Percentiles rank a stretch among this genome's conserved stretches.
Evolutionary conservation across 2,888 invertebrate genomes (phyloP).

Genomic region (Elmis aenea): DNA sequence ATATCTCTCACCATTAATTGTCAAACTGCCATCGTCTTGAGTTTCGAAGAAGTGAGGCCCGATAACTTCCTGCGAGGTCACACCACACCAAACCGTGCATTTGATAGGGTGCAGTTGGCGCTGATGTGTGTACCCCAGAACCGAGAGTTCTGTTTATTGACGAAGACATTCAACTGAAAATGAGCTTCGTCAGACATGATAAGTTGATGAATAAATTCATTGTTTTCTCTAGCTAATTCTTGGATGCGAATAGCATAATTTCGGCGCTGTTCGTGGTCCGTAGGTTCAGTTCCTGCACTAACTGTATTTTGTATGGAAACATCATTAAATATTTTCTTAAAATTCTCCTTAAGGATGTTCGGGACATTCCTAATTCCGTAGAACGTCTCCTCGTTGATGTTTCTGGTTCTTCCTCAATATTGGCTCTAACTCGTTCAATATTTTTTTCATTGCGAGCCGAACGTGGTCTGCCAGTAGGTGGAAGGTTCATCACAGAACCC

Average conservation of each 20-base stretch:
- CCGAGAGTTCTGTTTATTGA: conserved; percentile 18
- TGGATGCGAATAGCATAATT: conserved; percentile 1
- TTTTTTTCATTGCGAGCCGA: not conserved
- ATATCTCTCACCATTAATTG: conserved; percentile 4
- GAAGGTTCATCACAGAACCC: conserved; percentile 2
- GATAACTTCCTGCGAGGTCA: conserved; percentile 4
- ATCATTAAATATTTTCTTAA: conserved; percentile 1
- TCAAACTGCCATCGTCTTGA: conserved; percentile 1
- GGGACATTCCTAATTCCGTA: conserved; percentile 1
- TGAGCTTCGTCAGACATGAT: conserved; percentile 12
- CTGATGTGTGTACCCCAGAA: conserved; percentile 1
- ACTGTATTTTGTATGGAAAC: conserved; percentile 7
- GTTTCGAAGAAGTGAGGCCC: conserved; percentile 2
- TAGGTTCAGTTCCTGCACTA: conserved; percentile 19
- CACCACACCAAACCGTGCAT: conserved; percentile 5
- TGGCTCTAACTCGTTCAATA: conserved; percentile 2
- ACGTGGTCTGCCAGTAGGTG: conserved; percentile 1
- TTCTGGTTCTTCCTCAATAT: conserved; percentile 2
- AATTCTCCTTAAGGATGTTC: not conserved
- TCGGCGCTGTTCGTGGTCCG: conserved; percentile 6
- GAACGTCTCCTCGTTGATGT: conserved; percentile 1
- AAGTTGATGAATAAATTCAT: conserved; percentile 2
- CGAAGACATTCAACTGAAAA: conserved; percentile 7
- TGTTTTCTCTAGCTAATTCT: conserved; percentile 3
- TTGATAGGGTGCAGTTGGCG: conserved; percentile 2